Percentiles rank a stretch among this genome's conserved stretches.
Conservation (phyloP, 2,797 vertebrate species). For the Falco rusticolus region DNA sequence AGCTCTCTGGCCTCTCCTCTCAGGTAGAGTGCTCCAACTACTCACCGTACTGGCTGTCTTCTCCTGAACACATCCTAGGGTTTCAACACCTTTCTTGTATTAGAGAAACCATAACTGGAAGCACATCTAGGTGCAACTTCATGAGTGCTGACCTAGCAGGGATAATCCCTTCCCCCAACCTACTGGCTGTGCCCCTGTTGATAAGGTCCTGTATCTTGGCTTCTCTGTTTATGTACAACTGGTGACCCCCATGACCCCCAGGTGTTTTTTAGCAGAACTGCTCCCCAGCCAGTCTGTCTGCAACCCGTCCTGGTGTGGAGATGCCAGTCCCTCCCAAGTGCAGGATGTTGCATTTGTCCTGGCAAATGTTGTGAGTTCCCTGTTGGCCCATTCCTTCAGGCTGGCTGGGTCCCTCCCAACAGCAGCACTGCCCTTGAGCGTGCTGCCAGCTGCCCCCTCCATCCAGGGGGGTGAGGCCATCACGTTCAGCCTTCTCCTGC, state of each 20-base stretch:
- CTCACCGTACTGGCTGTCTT: background rate
- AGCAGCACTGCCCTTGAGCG: rapidly evolving
- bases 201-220: background rate
- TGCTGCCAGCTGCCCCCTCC: rapidly evolving
- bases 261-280: background rate
- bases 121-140: background rate
- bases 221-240: background rate
- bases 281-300: background rate
- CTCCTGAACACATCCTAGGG: background rate
- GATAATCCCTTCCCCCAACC: background rate
- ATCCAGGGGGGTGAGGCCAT: background rate
- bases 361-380: background rate
- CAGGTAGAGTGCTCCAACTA: background rate
- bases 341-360: background rate
- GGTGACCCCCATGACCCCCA: background rate
- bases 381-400: background rate
- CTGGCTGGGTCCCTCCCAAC: background rate
- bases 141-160: background rate
- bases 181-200: background rate
- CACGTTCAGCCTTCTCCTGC: background rate
- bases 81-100: background rate
- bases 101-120: background rate
- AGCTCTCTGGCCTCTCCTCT: background rate
- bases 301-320: background rate
- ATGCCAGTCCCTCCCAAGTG: background rate